These are phyloP conservation scores for Drosophila seguyi DNA, from an alignment of 1,140 invertebrate genomes.

Conservation along the genomic window DNA sequence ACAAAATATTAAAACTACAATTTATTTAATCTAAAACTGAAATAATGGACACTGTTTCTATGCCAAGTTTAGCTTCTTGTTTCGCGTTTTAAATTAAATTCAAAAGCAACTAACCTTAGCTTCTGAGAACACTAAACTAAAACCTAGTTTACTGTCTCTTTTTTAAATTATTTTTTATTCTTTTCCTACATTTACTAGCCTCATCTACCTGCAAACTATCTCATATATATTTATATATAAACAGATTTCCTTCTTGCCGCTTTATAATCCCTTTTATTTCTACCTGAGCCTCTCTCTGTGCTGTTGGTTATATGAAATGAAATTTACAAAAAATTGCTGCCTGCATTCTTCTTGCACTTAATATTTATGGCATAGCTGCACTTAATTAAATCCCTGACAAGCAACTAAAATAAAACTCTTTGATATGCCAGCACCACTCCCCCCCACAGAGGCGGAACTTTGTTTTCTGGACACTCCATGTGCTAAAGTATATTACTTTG, in stretches of 20 bases:
- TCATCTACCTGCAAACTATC: no score
- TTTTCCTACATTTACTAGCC: background rate
- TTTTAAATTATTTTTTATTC: background rate
- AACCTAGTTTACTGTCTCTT: background rate
- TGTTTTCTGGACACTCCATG: slow-evolving; percentile 58
- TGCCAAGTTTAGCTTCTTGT: background rate
- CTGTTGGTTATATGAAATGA: slow-evolving; percentile 17
- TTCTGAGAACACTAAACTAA: background rate
- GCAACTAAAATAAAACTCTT: slow-evolving; percentile 50
- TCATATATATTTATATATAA: background rate
- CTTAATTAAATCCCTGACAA: slow-evolving; percentile 55
- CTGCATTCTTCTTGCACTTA: slow-evolving; percentile 45
- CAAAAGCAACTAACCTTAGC: background rate
- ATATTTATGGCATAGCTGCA: slow-evolving; percentile 52
- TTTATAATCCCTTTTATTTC: background rate
- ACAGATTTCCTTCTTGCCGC: background rate
- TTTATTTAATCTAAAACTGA: no score
- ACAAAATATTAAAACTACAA: no score
- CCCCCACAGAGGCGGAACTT: slow-evolving; percentile 27
- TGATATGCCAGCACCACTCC: slow-evolving; percentile 22
- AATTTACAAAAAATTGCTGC: slow-evolving; percentile 26
- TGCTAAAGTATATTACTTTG: slow-evolving; percentile 61
- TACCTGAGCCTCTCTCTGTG: slow-evolving; percentile 4
- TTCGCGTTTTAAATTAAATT: background rate
- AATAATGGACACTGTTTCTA: background rate